Percentiles rank a stretch among this genome's conserved stretches.
These are phyloP conservation scores for Bombylius major DNA, from an alignment of 2,888 invertebrate genomes.

Conservation along the genomic window DNA sequence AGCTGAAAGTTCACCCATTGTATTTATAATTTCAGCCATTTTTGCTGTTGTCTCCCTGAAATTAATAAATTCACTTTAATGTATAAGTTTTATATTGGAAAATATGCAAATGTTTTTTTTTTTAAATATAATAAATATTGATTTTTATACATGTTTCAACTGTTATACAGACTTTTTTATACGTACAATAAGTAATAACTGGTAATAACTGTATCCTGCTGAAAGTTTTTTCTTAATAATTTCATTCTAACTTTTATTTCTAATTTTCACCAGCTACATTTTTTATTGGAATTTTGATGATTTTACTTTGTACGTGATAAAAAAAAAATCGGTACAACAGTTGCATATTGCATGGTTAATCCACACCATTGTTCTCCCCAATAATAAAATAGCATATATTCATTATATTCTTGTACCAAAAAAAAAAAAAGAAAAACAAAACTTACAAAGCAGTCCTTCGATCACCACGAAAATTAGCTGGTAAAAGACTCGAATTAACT, in stretches of 20 bases:
- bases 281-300: too few species aligned
- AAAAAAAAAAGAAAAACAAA: too few species aligned
- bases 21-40: slow-evolving; percentile 51
- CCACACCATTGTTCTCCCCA: neutral
- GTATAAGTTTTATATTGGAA: neutral
- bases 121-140: too few species aligned
- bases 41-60: slow-evolving; percentile 47
- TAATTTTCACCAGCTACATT: too few species aligned
- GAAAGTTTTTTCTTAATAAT: too few species aligned
- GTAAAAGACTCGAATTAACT: slow-evolving; percentile 40
- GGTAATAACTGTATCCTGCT: too few species aligned
- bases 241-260: too few species aligned
- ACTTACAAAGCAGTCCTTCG: slow-evolving; percentile 41
- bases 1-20: slow-evolving; percentile 60
- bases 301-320: too few species aligned
- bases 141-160: too few species aligned
- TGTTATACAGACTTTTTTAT: neutral
- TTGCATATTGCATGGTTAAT: too few species aligned
- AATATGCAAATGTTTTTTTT: neutral
- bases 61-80: neutral
- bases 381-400: neutral
- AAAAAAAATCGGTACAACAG: too few species aligned
- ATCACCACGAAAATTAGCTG: slow-evolving; percentile 41
- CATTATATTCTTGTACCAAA: neutral
- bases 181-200: too few species aligned